Percentiles rank a stretch among this genome's conserved stretches.
Evolutionary conservation across 1,140 invertebrate genomes (phyloP).

Genomic region (Rhopalosiphum maidis): DNA sequence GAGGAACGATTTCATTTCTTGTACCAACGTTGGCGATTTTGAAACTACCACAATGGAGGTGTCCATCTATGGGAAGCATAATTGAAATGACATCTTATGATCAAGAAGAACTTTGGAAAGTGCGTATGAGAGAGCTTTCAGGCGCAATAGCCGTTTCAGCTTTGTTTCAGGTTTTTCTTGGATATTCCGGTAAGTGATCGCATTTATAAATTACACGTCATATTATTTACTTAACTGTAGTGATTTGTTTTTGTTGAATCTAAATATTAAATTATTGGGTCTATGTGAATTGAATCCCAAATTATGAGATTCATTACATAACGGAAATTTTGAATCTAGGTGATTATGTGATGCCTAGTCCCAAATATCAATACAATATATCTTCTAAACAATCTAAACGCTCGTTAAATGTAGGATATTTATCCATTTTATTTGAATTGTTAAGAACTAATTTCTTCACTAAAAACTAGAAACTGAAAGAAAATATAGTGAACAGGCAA

Average conservation of each 20-base stretch:
- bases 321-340: no score
- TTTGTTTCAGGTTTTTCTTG: conserved; percentile 78
- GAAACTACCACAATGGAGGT: conserved; percentile 78
- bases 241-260: not conserved
- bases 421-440: no score
- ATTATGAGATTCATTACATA: no score
- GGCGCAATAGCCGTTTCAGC: conserved; percentile 86
- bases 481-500: no score
- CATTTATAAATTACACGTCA: not conserved
- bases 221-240: not conserved
- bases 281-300: no score
- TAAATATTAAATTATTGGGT: not conserved
- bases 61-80: conserved; percentile 69
- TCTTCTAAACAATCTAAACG: no score
- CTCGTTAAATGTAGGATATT: no score
- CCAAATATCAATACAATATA: no score
- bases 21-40: conserved; percentile 86
- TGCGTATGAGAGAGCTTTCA: conserved; percentile 81
- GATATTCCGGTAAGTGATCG: conserved; percentile 66
- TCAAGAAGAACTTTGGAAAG: conserved; percentile 75
- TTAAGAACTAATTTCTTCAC: no score
- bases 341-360: no score
- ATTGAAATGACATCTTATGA: conserved; percentile 68
- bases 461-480: no score
- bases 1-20: conserved; percentile 85